Evolutionary conservation across 2,797 vertebrate genomes (phyloP).

Genomic region (Heteromormyrus szaboi): DNA sequence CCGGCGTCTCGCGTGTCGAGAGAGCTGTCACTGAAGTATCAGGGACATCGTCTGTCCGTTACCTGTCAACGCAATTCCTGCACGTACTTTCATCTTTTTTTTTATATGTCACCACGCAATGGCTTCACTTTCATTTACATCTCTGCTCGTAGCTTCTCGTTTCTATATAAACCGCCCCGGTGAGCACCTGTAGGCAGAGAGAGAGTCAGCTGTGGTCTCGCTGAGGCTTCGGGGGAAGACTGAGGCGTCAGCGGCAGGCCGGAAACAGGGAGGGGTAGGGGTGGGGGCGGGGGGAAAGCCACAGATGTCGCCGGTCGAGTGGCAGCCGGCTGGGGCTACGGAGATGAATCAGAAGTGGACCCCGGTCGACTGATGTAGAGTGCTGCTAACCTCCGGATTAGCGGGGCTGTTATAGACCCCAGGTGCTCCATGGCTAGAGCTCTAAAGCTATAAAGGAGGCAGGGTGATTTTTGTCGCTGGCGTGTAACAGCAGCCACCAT

Average conservation of each 20-base stretch:
- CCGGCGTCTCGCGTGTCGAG: not conserved
- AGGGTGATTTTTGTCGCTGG: not conserved
- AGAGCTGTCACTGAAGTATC: not conserved
- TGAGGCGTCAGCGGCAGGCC: not conserved
- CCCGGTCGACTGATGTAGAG: not conserved
- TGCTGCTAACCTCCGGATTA: not conserved
- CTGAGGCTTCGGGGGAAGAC: not conserved
- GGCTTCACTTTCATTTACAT: not conserved
- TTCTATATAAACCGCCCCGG: not conserved
- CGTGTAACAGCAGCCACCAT: not conserved
- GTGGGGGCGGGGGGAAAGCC: not conserved
- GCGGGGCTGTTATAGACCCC: not conserved
- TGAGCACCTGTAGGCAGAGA: not conserved
- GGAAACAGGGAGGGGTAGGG: not conserved
- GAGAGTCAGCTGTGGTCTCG: not conserved
- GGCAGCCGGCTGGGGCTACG: not conserved
- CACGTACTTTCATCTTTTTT: not conserved
- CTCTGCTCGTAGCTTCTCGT: not conserved
- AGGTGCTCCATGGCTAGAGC: not conserved
- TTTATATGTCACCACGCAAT: not conserved
- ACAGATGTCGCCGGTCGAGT: not conserved
- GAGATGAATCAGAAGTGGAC: not conserved
- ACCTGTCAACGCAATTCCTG: not conserved
- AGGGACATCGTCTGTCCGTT: no score
- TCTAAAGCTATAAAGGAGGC: not conserved